phyloP scores from a whole-genome alignment of 2,113 vertebrate species.

The Hippopotamus amphibius region DNA sequence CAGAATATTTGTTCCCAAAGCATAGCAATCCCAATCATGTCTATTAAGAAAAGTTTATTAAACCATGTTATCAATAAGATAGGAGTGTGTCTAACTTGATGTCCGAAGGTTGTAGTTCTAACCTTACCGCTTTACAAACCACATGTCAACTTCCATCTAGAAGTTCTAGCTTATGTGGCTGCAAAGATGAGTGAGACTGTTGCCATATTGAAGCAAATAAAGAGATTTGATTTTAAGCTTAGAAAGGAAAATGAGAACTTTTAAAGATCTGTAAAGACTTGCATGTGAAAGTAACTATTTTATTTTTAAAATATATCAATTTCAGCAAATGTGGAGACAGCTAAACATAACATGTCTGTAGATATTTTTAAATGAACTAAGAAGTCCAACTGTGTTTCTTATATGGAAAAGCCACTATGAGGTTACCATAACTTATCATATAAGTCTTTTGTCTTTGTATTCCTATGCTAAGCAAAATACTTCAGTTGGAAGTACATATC shows the following conservation, averaged over 20 bases:
- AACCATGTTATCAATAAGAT: neutral
- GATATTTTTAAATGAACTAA: slow-evolving; percentile 56
- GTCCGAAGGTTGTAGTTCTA: neutral
- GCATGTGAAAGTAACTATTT: slow-evolving; percentile 15
- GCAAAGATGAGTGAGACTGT: neutral
- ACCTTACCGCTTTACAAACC: neutral
- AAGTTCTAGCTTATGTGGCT: neutral
- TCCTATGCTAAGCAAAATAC: slow-evolving; percentile 1
- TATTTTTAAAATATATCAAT: neutral
- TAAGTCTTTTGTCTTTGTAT: slow-evolving; percentile 21
- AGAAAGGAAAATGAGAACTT: neutral
- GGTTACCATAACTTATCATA: neutral
- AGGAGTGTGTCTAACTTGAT: neutral
- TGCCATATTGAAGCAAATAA: neutral
- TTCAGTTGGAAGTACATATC: neutral
- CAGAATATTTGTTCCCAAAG: slow-evolving; percentile 30
- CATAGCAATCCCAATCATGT: neutral
- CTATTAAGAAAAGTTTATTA: neutral
- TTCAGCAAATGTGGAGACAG: slow-evolving; percentile 29
- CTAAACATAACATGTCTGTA: slow-evolving; percentile 26
- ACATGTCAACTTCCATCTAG: neutral
- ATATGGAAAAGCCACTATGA: neutral
- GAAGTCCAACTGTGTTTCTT: neutral
- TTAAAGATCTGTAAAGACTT: neutral
- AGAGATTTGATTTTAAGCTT: neutral